Evolutionary conservation across 1,140 invertebrate genomes (phyloP), one percentile per base, ranked within the genome.

Genomic region (Anoplolepis gracilipes): DNA sequence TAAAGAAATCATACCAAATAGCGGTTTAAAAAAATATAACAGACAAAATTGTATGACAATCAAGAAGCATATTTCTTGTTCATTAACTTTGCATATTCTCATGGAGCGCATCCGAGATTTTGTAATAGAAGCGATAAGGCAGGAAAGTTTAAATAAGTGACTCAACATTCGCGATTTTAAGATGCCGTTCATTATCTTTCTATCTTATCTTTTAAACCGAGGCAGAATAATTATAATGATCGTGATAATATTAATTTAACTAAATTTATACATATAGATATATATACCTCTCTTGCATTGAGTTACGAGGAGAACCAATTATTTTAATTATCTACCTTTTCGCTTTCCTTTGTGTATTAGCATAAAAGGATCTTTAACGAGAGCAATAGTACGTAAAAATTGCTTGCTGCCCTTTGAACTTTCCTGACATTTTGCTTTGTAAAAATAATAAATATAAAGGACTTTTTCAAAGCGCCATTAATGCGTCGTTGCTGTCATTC

Each of bases 71-170:
- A 36, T 57, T 13, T 57, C 19, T 59, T 39, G 39, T 30, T 36
- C n/a, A 33, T 42, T 16, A 39, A 11, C 13, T 84, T 75, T 84
- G 28, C 42, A 64, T 84, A 53, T 10, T 64, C 30, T 46, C 42
- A 84, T 73, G 67, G 69, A 62, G 69, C n/a, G 69, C 42, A 84
- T 84, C 69, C 69, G 42, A 25, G 25, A 82, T 82, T 70, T 82
- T n/a, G n/a, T 73, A 73, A 61, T 33, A n/a, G 53, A 25, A 46
- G 22, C 22, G 22, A 33, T 33, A 57, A 70, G 8, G 36, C 36
- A 64, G 65, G 28, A 62, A 61, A 59, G 69, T 25, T 84, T 72
- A 36, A 62, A 75, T 39, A 84, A 61, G 39, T 84, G 79, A 75
- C 36, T 82, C 67, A 82, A 57, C 55, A 25, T 73, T 61, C 11